phyloP scores from a whole-genome alignment of 2,888 invertebrate genomes.

The Leptarthrus brevirostris region DNA sequence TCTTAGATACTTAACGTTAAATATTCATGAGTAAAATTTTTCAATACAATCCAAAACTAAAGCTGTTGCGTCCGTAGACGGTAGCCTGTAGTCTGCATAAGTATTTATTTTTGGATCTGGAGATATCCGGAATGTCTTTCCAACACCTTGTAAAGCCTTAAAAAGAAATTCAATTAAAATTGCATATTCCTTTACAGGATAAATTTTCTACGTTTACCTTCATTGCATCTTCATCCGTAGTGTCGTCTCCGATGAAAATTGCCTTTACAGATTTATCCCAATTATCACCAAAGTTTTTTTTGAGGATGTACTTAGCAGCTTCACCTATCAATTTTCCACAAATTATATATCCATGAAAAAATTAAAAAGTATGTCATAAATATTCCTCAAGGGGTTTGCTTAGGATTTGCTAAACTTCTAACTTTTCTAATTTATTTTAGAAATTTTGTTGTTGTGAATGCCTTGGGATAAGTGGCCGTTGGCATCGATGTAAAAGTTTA shows the following conservation, averaged over 20 bases:
- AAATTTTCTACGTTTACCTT: conserved; percentile 68
- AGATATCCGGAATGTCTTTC: conserved; percentile 80
- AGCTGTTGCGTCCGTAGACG: conserved; percentile 77
- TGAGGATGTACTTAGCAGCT: conserved; percentile 78
- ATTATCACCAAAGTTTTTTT: conserved; percentile 78
- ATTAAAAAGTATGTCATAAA: not conserved
- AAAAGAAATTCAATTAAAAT: conserved; percentile 43
- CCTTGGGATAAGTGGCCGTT: too few relatives aligned
- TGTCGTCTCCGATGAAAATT: conserved; percentile 89
- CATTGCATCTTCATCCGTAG: conserved; percentile 92
- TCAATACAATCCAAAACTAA: conserved; percentile 78
- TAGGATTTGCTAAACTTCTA: not conserved
- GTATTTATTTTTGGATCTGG: conserved; percentile 76
- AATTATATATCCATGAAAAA: too few relatives aligned
- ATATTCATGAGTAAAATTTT: conserved; percentile 56
- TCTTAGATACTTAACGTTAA: too few relatives aligned
- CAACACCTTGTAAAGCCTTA: conserved; percentile 78
- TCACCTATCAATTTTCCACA: conserved; percentile 66
- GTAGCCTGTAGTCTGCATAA: conserved; percentile 76
- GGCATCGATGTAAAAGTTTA: too few relatives aligned
- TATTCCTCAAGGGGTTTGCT: not conserved
- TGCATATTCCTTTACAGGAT: conserved; percentile 2
- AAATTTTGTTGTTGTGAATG: too few relatives aligned
- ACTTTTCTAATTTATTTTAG: too few relatives aligned
- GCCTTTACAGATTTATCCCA: conserved; percentile 74